Percentiles rank a stretch among this genome's conserved stretches.
Conservation (phyloP, 2,113 vertebrate genomes). For the Lutjanus erythropterus region DNA sequence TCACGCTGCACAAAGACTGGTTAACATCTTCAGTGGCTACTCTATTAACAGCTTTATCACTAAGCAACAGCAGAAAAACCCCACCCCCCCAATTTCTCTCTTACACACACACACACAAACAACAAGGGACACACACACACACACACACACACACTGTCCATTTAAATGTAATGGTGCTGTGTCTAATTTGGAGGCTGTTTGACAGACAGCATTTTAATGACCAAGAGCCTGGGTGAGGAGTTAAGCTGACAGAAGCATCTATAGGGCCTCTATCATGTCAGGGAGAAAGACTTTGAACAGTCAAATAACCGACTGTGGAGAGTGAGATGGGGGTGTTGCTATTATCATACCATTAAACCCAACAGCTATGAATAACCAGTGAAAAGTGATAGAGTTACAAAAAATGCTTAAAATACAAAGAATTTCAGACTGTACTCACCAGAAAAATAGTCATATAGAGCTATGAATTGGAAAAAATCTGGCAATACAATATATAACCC, state of each 20-base stretch:
- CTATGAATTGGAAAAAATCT: no score
- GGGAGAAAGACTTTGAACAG: slow-evolving; percentile 42
- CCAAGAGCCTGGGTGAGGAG: slow-evolving; percentile 56
- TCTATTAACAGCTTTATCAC: slow-evolving; percentile 73
- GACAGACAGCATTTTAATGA: slow-evolving; percentile 80
- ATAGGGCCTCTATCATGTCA: slow-evolving; percentile 55
- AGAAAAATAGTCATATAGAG: no score
- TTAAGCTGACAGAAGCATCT: slow-evolving; percentile 69
- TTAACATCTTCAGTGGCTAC: slow-evolving; percentile 70
- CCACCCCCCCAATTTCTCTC: slow-evolving; percentile 6
- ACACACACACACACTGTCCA: slow-evolving; percentile 27
- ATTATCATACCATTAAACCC: slow-evolving; percentile 54
- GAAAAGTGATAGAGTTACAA: slow-evolving; percentile 5
- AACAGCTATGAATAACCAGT: slow-evolving; percentile 34
- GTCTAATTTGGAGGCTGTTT: slow-evolving; percentile 73
- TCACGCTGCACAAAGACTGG: slow-evolving; percentile 65
- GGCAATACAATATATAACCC: no score
- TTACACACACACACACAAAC: slow-evolving; percentile 31
- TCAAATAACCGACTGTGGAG: slow-evolving; percentile 28
- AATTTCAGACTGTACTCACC: no score
- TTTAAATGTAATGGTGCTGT: slow-evolving; percentile 49
- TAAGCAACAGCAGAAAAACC: slow-evolving; percentile 63
- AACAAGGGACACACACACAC: slow-evolving; percentile 15
- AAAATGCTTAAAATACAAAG: slow-evolving; percentile 14
- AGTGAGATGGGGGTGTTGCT: slow-evolving; percentile 15